Base-by-base conservation (phyloP, 2,113 vertebrate species). In the Podarcis muralis region DNA sequence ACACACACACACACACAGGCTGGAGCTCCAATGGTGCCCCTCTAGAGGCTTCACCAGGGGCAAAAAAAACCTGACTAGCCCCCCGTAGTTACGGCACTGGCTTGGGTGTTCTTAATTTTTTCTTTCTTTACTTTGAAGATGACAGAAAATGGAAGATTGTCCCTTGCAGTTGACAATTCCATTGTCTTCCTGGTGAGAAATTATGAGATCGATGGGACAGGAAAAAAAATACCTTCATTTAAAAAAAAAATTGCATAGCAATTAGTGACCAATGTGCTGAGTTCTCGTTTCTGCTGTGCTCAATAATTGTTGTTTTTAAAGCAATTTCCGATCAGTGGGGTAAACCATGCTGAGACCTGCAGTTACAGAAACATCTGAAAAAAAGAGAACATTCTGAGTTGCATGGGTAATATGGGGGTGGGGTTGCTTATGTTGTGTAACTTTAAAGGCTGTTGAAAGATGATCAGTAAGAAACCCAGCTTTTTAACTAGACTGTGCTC, bases 251-350 rank as follows among this genome's bases (percentile, higher is more conserved):
- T n/a, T 69, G 93, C 94, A 94, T 88, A 92, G 92, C 93, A 92
- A 93, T 88, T 92, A 53, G 91, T 92, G 95, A 93, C 95, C 90
- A 94, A 93, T 88, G 89, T 86, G 92, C 83, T 92, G 89, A 87
- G 89, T 86, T 89, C 25, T 4, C 16, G 4, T 87, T 80, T 86
- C 92, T 95, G 95, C 92, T 68, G 35, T 91, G 90, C 92, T 78
- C 94, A 91, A 93, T 91, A 86, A 89, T 94, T 92, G 92, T 89
- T 94, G 93, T 88, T 86, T 95, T 89, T 91, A 93, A 91, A 94
- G 93, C 74, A 77, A 90, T 90, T 88, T 92, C 81, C 90, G 91
- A 91, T 89, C 90, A 92, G 91, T 84, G 90, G 90, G 93, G 94
- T 94, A 96, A 96, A 95, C 92, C 92, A 93, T 88, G 83, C 86